A percentile compares a stretch with the other conserved stretches of the same genome.
These are phyloP conservation scores for Tragelaphus oryx DNA, from an alignment of 2,797 vertebrate species.

Conservation along the genomic window DNA sequence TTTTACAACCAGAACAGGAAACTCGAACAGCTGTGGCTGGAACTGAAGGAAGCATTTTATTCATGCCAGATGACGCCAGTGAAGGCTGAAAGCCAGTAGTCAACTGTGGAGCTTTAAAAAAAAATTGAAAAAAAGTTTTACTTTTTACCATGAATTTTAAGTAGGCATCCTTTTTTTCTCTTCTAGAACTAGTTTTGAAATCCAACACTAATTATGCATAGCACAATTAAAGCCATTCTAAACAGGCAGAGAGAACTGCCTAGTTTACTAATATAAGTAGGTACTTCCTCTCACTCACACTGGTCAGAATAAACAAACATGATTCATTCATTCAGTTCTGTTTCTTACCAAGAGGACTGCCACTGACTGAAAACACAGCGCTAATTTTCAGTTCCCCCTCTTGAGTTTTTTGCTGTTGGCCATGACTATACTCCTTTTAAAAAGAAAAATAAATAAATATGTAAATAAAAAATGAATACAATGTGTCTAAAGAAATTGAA, in stretches of 20 bases:
- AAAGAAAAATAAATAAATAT: constrained; percentile 69
- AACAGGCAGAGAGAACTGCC: constrained; percentile 11
- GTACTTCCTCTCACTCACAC: constrained; percentile 43
- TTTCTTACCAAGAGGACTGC: constrained; percentile 83
- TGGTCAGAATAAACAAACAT: constrained; percentile 54
- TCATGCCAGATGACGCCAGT: constrained; percentile 83
- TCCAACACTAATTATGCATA: constrained; percentile 24
- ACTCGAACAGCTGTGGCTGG: constrained; percentile 85
- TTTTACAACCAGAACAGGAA: constrained; percentile 93
- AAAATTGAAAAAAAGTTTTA: constrained; percentile 52
- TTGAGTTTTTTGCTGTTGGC: constrained; percentile 86
- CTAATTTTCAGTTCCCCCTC: constrained; percentile 95
- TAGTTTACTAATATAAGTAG: constrained; percentile 36
- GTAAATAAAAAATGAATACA: constrained; percentile 42
- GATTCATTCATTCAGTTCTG: constrained; percentile 59
- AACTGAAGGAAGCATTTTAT: constrained; percentile 85
- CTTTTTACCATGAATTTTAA: constrained; percentile 64
- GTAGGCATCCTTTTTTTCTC: constrained; percentile 33
- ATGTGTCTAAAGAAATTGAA: constrained; percentile 39
- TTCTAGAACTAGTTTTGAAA: constrained; percentile 40
- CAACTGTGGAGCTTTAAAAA: constrained; percentile 83
- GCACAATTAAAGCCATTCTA: constrained; percentile 46
- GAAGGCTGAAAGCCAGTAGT: constrained; percentile 84
- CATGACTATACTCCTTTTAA: constrained; percentile 87
- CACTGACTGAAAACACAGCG: constrained; percentile 94